These are phyloP conservation scores for Remorina albescens DNA, from an alignment of 2,797 vertebrate genomes.

Conservation along the genomic window DNA sequence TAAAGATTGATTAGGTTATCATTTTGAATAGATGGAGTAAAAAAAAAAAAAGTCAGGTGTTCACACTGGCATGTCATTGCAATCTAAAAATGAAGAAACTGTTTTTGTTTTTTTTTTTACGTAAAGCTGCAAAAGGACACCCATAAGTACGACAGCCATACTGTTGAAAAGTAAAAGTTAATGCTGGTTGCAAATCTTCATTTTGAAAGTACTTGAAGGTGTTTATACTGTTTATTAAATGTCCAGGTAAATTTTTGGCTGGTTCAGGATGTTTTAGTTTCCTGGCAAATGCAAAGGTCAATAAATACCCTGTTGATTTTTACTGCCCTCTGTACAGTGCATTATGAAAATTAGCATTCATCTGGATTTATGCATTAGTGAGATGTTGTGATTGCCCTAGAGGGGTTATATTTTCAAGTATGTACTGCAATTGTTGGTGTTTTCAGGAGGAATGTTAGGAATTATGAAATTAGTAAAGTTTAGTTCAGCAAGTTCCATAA, in stretches of 20 bases:
- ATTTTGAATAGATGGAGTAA: too few species aligned
- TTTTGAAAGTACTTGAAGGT: constrained; percentile 39
- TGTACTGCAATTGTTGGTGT: constrained; percentile 2
- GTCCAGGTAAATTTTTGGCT: constrained; percentile 28
- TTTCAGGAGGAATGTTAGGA: constrained; percentile 23
- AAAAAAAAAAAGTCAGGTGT: too few species aligned
- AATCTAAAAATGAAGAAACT: not conserved
- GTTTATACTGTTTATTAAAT: constrained; percentile 40
- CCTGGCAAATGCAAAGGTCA: constrained; percentile 8
- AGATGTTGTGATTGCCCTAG: constrained; percentile 16
- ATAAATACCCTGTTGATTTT: constrained; percentile 41
- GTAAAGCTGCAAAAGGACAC: constrained; percentile 38
- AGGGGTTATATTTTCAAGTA: constrained; percentile 8
- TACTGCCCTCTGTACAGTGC: constrained; percentile 15
- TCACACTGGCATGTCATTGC: constrained; percentile 34
- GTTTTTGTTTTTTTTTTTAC: too few species aligned
- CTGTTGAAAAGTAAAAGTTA: constrained; percentile 56
- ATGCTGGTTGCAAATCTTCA: constrained; percentile 48
- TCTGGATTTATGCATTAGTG: constrained; percentile 30
- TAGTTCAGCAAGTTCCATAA: constrained; percentile 10
- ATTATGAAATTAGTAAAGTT: constrained; percentile 3
- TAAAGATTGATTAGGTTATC: constrained; percentile 12
- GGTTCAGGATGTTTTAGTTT: constrained; percentile 38
- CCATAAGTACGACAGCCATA: constrained; percentile 28
- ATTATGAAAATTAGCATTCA: constrained; percentile 34